phyloP scores from a whole-genome alignment of 2,888 invertebrate species.

The Morpho helenor region DNA sequence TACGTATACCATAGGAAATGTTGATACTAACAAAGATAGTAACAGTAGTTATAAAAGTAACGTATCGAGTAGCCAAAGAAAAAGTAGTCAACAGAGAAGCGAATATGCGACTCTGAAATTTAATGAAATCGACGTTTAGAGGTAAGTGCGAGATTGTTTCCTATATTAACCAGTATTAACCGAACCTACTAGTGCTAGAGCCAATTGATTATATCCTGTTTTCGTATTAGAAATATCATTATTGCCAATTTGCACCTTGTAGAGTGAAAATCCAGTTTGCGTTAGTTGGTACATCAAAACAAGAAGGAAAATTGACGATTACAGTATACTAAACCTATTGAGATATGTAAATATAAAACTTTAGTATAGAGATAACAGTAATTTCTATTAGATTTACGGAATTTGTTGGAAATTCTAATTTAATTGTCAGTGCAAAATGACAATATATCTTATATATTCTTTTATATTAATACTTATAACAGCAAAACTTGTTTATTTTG shows the following conservation, averaged over 20 bases:
- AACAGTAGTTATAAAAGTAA: slow-evolving; percentile 60
- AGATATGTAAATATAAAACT: no score
- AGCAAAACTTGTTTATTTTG: no score
- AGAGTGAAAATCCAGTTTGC: slow-evolving; percentile 1
- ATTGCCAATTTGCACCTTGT: background rate
- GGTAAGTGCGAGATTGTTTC: slow-evolving; percentile 47
- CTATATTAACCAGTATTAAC: slow-evolving; percentile 6
- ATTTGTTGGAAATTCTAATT: no score
- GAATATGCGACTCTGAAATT: slow-evolving; percentile 75
- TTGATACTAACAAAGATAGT: slow-evolving; percentile 61
- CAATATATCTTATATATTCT: no score
- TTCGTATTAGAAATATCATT: background rate
- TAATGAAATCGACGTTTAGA: slow-evolving; percentile 75
- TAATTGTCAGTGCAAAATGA: no score
- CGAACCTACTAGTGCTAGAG: background rate
- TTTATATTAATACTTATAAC: no score
- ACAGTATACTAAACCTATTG: no score
- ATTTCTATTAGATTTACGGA: no score
- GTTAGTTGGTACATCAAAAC: background rate
- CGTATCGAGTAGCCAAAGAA: slow-evolving; percentile 54
- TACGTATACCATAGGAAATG: slow-evolving; percentile 66
- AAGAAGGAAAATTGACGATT: background rate
- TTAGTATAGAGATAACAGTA: no score
- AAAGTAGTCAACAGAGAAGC: slow-evolving; percentile 53
- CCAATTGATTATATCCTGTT: slow-evolving; percentile 4